Conservation (phyloP, 2,888 invertebrate genomes). For the Xestoiulus laeticollis region DNA sequence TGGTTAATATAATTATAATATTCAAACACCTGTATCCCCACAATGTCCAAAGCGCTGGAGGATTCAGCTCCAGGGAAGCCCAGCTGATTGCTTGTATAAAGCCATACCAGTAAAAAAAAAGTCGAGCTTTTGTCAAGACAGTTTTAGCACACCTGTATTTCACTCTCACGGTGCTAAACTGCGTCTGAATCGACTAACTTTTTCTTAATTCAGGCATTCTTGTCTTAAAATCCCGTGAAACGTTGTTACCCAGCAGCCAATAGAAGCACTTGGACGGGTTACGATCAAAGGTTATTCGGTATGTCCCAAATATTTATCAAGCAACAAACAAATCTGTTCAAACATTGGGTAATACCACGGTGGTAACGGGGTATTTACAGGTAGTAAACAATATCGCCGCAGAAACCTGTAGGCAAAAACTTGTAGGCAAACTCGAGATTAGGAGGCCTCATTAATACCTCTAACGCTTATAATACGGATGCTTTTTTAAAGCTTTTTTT, state of each 20-base stretch:
- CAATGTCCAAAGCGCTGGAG: background rate
- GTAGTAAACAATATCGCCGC: background rate
- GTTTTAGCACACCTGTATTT: background rate
- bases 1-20: too few species aligned
- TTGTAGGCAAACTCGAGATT: conserved; percentile 12
- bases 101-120: background rate
- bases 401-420: background rate
- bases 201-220: background rate
- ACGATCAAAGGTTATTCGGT: background rate
- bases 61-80: background rate
- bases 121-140: background rate
- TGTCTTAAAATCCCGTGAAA: background rate
- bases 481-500: background rate
- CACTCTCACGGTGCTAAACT: background rate
- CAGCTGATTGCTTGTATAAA: background rate
- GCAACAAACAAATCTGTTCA: background rate
- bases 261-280: background rate
- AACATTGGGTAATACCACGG: background rate
- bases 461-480: background rate
- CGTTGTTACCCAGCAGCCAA: background rate
- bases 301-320: background rate
- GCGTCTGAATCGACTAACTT: background rate
- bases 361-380: background rate
- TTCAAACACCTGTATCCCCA: background rate
- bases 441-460: conserved; percentile 37